phyloP scores from a whole-genome alignment of 2,797 vertebrate species.

The Lepus oiostolus region DNA sequence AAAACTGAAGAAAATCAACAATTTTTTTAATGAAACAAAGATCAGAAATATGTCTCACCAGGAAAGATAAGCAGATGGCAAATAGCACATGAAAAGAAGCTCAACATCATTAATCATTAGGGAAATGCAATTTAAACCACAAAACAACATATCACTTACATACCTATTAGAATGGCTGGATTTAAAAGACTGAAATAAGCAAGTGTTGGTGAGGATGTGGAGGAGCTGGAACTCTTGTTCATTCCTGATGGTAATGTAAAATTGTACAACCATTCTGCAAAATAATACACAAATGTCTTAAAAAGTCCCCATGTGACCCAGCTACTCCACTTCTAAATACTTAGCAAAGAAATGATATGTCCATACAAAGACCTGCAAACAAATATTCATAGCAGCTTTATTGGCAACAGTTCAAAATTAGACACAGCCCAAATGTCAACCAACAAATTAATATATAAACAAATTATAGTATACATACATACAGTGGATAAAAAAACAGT shows the following conservation, averaged over 20 bases:
- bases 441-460: background rate
- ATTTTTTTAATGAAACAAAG: background rate
- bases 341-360: constrained; percentile 23
- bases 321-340: constrained; percentile 5
- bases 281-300: constrained; percentile 25
- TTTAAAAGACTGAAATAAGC: background rate
- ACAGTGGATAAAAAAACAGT: constrained; percentile 38
- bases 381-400: constrained; percentile 30
- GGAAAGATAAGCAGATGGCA: constrained; percentile 7
- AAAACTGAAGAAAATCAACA: background rate
- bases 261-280: background rate
- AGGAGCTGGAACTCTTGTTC: background rate
- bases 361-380: background rate
- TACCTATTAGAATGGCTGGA: background rate
- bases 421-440: background rate
- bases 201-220: background rate
- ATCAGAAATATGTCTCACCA: background rate
- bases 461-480: background rate
- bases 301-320: constrained; percentile 13
- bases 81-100: constrained; percentile 26
- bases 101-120: background rate
- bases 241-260: background rate
- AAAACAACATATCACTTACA: background rate
- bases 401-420: background rate
- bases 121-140: constrained; percentile 21